Evolutionary conservation across 1,140 invertebrate genomes (phyloP), one percentile per base, ranked within the genome.

Genomic region (Mycetomoellerius zeteki): DNA sequence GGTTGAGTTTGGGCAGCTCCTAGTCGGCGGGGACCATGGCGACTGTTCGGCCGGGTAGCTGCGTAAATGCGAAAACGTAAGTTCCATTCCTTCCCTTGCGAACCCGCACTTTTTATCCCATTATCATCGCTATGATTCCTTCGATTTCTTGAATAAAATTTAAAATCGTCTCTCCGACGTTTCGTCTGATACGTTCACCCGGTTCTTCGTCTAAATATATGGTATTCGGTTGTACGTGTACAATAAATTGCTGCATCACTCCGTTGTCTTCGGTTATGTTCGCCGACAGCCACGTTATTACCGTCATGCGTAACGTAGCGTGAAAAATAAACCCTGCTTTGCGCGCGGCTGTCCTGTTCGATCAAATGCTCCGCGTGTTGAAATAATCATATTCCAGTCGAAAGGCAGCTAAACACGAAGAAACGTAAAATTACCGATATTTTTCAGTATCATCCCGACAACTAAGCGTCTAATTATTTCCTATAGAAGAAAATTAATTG

Each of bases 21-120:
- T 58, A 58, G 69, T 64, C 65, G 4, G 0, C 81, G 54, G 21
- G 5, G 7, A 86, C 43, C 88, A 82, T 89, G 88, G 43, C 21
- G 71, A 76, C 76, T 69, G 1, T 33, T 65, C 62, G 47, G 54
- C 27, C 8, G 12, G 27, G 16, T 56, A 37, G 21, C 56, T 14
- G 37, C 19, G 19, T 52, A 37, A 69, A 54, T 47, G 50, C 50
- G 24, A 30, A 73, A 72, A 75, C 52, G 87, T 88, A 89, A 88
- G 87, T 2, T 14, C 1, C 54, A 0, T 6, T 19, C 5, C 67
- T 19, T 69, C n/a, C 6, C 19, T 21, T 10, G 19, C 19, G 19
- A 56, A 0, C 33, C 37, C n/a, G 27, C 27, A 16, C 0, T 16
- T 56, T 24, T 56, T 1, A 43, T 10, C 37, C 33, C 21, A 33